These are phyloP conservation scores for Apteryx owenii DNA, from an alignment of 2,113 vertebrate genomes.

Conservation along the genomic window DNA sequence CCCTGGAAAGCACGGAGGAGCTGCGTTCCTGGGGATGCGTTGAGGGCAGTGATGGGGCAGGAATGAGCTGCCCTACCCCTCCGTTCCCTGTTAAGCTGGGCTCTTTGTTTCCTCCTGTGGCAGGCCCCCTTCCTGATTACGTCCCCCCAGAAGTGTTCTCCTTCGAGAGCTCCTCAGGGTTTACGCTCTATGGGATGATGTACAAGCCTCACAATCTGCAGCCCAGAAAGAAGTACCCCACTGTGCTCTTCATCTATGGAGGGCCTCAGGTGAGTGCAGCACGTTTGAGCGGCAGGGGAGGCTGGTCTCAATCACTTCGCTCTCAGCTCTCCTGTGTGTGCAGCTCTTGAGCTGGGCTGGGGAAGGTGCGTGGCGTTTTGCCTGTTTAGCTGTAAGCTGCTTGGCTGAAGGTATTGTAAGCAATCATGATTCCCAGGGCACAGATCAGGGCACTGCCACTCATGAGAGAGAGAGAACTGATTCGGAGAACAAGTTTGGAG, in stretches of 20 bases:
- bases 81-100: neutral
- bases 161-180: slow-evolving; percentile 82
- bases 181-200: slow-evolving; percentile 83
- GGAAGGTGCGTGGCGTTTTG: neutral
- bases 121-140: slow-evolving; percentile 84
- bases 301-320: neutral
- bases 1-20: neutral
- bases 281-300: accelerated
- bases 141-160: slow-evolving; percentile 84
- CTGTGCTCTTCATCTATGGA: slow-evolving; percentile 85
- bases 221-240: slow-evolving; percentile 85
- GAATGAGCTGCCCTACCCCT: neutral
- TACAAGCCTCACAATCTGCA: slow-evolving; percentile 85
- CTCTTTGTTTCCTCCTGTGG: neutral
- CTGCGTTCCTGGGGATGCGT: neutral
- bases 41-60: neutral
- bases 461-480: neutral
- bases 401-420: neutral
- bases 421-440: neutral
- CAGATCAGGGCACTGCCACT: neutral
- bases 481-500: neutral
- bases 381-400: neutral
- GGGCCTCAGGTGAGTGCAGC: slow-evolving; percentile 80
- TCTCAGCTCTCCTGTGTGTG: neutral
- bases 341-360: neutral